These are phyloP conservation scores for Leucoraja ocellata DNA, from an alignment of 2,797 vertebrate species.

Conservation along the genomic window DNA sequence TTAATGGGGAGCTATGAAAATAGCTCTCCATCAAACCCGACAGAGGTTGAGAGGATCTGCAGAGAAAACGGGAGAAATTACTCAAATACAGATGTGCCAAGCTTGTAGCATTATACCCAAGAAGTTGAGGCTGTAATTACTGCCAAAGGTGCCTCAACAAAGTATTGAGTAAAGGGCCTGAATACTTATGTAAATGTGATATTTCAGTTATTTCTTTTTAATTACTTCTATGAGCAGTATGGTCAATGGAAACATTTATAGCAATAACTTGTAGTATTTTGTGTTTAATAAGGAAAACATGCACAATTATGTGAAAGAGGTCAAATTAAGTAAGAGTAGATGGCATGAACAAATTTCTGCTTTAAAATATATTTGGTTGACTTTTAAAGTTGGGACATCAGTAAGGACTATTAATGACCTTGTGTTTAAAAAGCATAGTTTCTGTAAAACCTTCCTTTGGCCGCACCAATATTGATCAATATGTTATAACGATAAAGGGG, in stretches of 20 bases:
- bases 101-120: too few species aligned
- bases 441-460: neutral
- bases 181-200: too few species aligned
- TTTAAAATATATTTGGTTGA: neutral
- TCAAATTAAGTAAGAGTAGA: neutral
- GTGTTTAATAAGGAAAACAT: neutral
- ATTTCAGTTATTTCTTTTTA: too few species aligned
- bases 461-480: neutral
- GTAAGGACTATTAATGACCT: neutral
- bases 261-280: neutral
- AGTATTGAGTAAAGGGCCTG: too few species aligned
- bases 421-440: neutral
- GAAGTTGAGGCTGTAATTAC: too few species aligned
- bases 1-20: too few species aligned
- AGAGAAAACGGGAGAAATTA: too few species aligned
- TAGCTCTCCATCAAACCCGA: too few species aligned
- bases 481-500: neutral
- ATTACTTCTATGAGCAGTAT: neutral
- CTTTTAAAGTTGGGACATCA: neutral
- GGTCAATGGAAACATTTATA: neutral
- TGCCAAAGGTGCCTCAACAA: too few species aligned
- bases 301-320: neutral
- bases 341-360: neutral
- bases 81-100: too few species aligned
- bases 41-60: too few species aligned